Evolutionary conservation across 2,797 vertebrate species (phyloP).

Genomic region (Nothura maculosa): DNA sequence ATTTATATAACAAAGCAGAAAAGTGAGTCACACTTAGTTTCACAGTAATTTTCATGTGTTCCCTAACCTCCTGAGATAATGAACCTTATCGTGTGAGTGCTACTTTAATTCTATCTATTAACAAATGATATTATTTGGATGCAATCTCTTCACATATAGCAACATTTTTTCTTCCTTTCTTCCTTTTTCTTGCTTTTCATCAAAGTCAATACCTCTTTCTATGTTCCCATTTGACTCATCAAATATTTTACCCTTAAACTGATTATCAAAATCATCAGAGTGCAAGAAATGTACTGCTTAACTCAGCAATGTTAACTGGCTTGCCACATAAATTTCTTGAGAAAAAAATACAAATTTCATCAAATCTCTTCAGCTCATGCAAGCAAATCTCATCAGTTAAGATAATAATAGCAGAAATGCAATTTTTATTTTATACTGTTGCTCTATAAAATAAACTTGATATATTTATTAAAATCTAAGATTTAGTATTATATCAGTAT

Average conservation of each 20-base stretch:
- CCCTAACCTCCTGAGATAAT: background rate
- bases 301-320: background rate
- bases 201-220: background rate
- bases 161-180: no score
- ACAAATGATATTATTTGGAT: background rate
- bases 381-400: background rate
- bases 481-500: no score
- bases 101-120: background rate
- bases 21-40: background rate
- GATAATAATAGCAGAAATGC: background rate
- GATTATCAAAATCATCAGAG: background rate
- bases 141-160: background rate
- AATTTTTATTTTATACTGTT: background rate
- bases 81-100: background rate
- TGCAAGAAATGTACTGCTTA: background rate
- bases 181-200: background rate
- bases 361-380: background rate
- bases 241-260: background rate
- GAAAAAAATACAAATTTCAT: background rate
- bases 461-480: background rate
- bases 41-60: background rate
- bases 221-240: background rate
- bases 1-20: background rate
- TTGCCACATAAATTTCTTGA: background rate
- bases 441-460: background rate